Evolutionary conservation across 2,797 vertebrate species (phyloP).

Genomic region (Manis pentadactyla): DNA sequence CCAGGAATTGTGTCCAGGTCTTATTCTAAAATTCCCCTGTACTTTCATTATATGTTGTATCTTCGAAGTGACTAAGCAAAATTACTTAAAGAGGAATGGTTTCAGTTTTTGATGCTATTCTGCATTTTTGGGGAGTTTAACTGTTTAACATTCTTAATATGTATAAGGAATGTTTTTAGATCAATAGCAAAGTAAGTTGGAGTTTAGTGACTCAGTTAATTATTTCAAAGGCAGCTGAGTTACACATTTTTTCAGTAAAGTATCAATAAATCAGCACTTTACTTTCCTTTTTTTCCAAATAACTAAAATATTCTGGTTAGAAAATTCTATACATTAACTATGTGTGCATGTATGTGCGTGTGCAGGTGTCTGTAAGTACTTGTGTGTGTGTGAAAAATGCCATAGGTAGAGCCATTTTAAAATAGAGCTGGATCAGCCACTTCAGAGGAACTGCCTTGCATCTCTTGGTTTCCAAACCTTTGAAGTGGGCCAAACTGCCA

Average conservation of each 20-base stretch:
- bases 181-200: conserved; percentile 44
- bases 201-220: conserved; percentile 40
- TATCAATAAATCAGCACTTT: conserved; percentile 5
- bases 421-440: not conserved
- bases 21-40: not conserved
- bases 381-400: not conserved
- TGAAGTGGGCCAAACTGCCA: not conserved
- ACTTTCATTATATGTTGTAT: not conserved
- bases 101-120: not conserved
- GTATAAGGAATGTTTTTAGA: conserved; percentile 70
- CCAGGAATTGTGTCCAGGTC: not conserved
- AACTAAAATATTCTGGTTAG: not conserved
- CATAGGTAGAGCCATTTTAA: not conserved
- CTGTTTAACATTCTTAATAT: conserved; percentile 37
- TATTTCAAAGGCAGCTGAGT: conserved; percentile 8
- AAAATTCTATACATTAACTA: not conserved
- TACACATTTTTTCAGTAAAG: not conserved
- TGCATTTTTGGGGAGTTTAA: conserved; percentile 26
- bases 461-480: not conserved
- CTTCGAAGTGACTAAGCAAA: not conserved
- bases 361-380: not conserved
- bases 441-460: not conserved
- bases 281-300: not conserved
- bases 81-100: not conserved
- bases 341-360: not conserved